These are phyloP conservation scores for Xiphorhynchus erythropygius DNA, from an alignment of 2,797 vertebrate species.

Conservation along the genomic window DNA sequence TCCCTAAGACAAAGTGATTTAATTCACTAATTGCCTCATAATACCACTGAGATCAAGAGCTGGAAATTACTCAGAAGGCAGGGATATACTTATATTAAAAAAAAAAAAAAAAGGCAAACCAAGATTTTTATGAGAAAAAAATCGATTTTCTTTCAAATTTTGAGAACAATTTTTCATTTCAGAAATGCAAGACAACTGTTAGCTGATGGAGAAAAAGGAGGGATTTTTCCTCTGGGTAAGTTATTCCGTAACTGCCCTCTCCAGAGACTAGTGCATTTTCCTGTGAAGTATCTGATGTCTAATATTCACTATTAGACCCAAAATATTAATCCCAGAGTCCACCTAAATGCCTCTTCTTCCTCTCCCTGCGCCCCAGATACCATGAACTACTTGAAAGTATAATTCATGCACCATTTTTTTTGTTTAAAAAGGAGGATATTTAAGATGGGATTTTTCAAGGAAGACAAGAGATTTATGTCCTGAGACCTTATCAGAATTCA, in stretches of 20 bases:
- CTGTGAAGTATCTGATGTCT: background rate
- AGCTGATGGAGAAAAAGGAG: background rate
- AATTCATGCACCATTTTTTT: background rate
- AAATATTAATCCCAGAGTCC: background rate
- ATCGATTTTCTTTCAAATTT: background rate
- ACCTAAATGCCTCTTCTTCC: background rate
- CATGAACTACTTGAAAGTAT: background rate
- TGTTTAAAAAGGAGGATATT: background rate
- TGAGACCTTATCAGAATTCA: background rate
- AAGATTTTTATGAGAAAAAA: background rate
- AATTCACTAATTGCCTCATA: conserved; percentile 17
- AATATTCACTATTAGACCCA: background rate
- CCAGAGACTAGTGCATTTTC: background rate
- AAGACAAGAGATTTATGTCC: background rate
- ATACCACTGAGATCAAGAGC: background rate
- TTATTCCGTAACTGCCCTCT: background rate
- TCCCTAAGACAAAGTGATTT: background rate
- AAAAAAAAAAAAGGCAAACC: fast-evolving
- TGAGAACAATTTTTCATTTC: background rate
- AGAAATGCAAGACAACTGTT: background rate
- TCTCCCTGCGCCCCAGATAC: background rate
- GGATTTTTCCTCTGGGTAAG: background rate
- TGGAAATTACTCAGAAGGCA: background rate
- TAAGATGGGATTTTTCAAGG: background rate
- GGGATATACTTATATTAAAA: background rate